A percentile compares a stretch with the other conserved stretches of the same genome.
Conservation (phyloP, 1,140 invertebrate species). For the Aphaenogaster ashmeadi region DNA sequence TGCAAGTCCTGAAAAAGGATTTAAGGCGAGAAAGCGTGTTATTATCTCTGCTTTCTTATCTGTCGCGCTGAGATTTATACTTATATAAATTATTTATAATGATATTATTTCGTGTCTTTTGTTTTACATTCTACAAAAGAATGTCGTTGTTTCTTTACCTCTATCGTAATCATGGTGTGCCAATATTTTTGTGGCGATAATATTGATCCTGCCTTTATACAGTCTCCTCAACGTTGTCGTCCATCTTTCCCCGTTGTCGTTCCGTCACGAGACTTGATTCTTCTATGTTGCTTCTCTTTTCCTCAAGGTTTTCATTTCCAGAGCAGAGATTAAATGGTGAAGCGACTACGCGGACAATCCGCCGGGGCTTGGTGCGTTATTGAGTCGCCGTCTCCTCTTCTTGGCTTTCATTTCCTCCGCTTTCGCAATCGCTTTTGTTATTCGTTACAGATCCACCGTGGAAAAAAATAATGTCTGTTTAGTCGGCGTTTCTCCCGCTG, state of each 20-base stretch:
- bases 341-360: slow-evolving; percentile 35
- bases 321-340: slow-evolving; percentile 56
- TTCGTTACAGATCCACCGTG: not conserved
- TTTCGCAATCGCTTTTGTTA: slow-evolving; percentile 54
- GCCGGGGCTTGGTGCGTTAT: slow-evolving; percentile 54
- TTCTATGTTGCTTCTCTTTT: slow-evolving; percentile 25
- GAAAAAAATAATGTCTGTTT: slow-evolving; percentile 48
- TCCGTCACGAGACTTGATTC: slow-evolving; percentile 23
- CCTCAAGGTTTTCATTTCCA: slow-evolving; percentile 63
- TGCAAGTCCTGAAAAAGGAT: not conserved
- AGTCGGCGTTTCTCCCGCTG: not conserved
- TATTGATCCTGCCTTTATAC: slow-evolving; percentile 39
- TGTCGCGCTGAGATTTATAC: not conserved
- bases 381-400: slow-evolving; percentile 37
- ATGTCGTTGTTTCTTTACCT: slow-evolving; percentile 17
- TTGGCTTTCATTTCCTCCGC: slow-evolving; percentile 36
- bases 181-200: slow-evolving; percentile 42
- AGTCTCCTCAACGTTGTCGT: slow-evolving; percentile 22
- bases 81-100: not conserved
- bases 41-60: not conserved
- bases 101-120: slow-evolving; percentile 3
- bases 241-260: slow-evolving; percentile 26
- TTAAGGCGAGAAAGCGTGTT: not conserved
- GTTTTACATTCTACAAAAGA: not conserved
- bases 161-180: not conserved